These are phyloP conservation scores for Nanger granti DNA, from an alignment of 2,113 vertebrate genomes.

Conservation along the genomic window DNA sequence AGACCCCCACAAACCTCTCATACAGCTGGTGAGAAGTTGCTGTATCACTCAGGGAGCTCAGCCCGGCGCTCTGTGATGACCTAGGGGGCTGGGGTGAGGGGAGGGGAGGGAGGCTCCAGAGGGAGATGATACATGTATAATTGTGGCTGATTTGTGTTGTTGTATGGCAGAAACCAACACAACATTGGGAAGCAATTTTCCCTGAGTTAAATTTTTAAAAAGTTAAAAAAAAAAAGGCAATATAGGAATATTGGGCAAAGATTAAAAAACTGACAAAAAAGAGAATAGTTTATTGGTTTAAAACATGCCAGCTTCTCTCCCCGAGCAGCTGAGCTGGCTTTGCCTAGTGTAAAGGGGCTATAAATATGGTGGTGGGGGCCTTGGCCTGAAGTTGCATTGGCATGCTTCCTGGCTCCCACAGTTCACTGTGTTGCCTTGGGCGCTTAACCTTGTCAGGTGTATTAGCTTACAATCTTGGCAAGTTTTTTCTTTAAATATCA, in stretches of 20 bases:
- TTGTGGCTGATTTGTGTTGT: background rate
- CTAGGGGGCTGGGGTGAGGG: background rate
- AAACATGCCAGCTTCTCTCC: background rate
- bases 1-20: background rate
- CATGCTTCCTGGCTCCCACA: background rate
- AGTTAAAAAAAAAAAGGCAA: background rate
- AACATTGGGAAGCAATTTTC: background rate
- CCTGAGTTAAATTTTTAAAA: background rate
- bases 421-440: background rate
- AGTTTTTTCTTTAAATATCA: background rate
- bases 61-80: fast-evolving
- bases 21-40: background rate
- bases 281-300: background rate
- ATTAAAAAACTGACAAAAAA: background rate
- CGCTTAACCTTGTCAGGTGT: background rate
- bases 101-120: background rate
- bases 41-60: background rate
- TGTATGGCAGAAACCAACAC: background rate
- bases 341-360: background rate
- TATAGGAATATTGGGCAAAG: background rate
- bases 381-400: background rate
- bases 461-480: background rate
- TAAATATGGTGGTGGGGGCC: background rate
- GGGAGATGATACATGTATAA: background rate
- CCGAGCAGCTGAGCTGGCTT: background rate